Evolutionary conservation across 2,113 vertebrate genomes (phyloP), one percentile per base, ranked within the genome.

Genomic region (Ia io): DNA sequence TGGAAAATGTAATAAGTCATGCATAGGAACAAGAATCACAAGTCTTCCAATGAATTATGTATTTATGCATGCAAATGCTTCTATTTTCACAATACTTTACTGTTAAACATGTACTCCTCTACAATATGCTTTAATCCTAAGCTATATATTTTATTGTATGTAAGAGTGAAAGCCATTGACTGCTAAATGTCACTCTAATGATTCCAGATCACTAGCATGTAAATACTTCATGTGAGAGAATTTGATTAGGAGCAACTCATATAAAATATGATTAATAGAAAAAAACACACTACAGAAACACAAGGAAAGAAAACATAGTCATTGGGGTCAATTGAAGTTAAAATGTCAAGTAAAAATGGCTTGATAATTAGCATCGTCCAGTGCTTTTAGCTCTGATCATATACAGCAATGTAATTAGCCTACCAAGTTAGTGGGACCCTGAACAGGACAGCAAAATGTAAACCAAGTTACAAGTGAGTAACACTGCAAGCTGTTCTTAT

Each of bases 1-100:
- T 97, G 88, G 91, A 95, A 97, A 97, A 95, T 93, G 96, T 97
- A 97, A 96, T 94, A 88, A 94, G 94, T 90, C 93, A 95, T 88
- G 37, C 91, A 97, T 30, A 94, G 96, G 97, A 97, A 94, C 93
- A 92, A 97, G 94, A 85, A 51, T 91, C 93, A 53, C 12, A 77
- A 25, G 96, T 74, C 69, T 96, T 47, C 90, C 89, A 32, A 79
- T 78, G 96, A 97, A 85, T 95, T 96, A 85, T 83, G 88, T 40
- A 97, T 95, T 97, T 32, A 16, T 92, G 83, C 47, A 86, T 95
- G 93, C 93, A 96, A 97, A 91, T 95, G 76, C 11, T 91, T 97
- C 83, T 77, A 77, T 93, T 95, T 74, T 97, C 97, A 96, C 69
- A 97, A 3, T 82, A 93, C 96, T 59, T 93, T 65, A 76, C 74